Evolutionary conservation across 2,113 vertebrate species (phyloP).

Genomic region (Madoqua kirkii): DNA sequence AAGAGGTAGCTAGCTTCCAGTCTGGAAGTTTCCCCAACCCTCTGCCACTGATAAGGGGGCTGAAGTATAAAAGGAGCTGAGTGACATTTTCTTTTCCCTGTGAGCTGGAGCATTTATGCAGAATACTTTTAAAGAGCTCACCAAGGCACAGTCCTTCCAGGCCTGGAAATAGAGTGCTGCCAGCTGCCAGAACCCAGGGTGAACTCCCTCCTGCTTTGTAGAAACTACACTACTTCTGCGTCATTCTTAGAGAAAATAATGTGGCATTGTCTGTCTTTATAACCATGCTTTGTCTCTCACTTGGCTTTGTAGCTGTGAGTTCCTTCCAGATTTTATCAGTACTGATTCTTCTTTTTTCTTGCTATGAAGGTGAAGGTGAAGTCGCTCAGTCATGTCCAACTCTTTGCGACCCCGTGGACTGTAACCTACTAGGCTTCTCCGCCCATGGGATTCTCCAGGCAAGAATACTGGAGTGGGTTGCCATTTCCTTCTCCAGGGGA

Average conservation of each 20-base stretch:
- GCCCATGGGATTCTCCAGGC: no score
- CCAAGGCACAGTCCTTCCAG: no score
- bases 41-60: neutral
- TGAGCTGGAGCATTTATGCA: neutral
- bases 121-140: neutral
- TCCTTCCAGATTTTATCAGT: neutral
- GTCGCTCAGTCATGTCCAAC: no score
- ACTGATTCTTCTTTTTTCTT: neutral
- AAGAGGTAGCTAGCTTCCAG: fast-evolving
- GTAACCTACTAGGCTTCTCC: no score
- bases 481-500: no score
- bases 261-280: neutral
- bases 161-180: neutral
- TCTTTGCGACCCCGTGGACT: no score
- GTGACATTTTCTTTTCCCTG: neutral
- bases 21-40: neutral
- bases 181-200: neutral
- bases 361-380: no score
- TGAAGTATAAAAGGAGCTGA: neutral
- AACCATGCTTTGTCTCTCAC: neutral
- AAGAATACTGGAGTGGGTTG: no score
- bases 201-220: neutral
- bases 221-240: neutral
- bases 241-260: neutral
- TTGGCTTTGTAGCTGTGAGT: neutral